phyloP scores from a whole-genome alignment of 1,140 invertebrate genomes.

The Tachypleus tridentatus region DNA sequence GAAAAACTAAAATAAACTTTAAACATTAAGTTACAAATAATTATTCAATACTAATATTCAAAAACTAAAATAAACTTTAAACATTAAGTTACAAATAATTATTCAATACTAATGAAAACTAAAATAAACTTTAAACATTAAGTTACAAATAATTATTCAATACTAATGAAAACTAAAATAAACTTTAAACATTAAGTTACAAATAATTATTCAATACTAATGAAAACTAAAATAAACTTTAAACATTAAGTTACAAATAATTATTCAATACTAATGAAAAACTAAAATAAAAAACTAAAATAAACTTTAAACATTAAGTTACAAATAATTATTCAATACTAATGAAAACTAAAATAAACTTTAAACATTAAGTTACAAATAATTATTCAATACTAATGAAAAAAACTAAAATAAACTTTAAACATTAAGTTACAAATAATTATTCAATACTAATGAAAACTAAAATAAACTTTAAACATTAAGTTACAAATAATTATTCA shows the following conservation, averaged over 20 bases:
- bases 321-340: neutral
- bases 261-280: neutral
- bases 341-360: no score
- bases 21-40: neutral
- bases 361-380: neutral
- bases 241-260: neutral
- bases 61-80: no score
- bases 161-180: no score
- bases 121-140: neutral
- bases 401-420: no score
- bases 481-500: neutral
- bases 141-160: neutral
- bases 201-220: neutral
- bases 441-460: neutral
- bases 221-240: no score
- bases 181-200: neutral
- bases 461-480: neutral
- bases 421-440: constrained; percentile 1
- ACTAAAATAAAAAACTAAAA: no score
- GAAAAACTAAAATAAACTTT: no score
- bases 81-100: constrained; percentile 1
- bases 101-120: neutral
- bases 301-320: no score
- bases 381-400: neutral
- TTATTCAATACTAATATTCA: neutral